Evolutionary conservation across 2,113 vertebrate species (phyloP), one percentile per base, ranked within the genome.

Genomic region (Agapornis roseicollis): DNA sequence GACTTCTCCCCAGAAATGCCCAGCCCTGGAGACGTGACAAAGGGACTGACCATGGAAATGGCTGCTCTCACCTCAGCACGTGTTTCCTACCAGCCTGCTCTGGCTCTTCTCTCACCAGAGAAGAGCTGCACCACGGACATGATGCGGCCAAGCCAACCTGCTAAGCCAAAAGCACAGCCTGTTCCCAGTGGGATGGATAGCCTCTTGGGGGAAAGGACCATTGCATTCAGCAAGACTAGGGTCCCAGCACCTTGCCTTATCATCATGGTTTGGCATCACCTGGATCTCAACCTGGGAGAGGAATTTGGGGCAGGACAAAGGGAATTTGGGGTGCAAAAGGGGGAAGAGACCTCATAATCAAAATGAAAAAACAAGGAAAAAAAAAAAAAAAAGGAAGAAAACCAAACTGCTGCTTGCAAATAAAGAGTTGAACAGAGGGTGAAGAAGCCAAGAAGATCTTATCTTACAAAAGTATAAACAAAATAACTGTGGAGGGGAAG

Each of bases 101-200:
- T 37, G 50, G 42, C 39, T 71, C 85, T 19, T 81, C 1, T 1
- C 20, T 46, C 2, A 5, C 29, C 9, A n/a, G 65, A 70, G 37
- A 44, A 24, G 33, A 72, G 16, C 31, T 16, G 39, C 28, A 23
- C 58, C 77, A 42, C 0, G 1, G 82, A 33, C 31, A 33, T 0
- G 1, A 78, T 20, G 14, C 0, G 0, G 41, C 33, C 0, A 0
- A 76, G 89, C 47, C 37, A 52, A 65, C 42, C 29, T 56, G 72
- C 44, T 64, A 64, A 39, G 52, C 18, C 65, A 47, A 66, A 29
- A 9, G 46, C 14, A 56, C 1, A 1, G 1, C 39, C 64, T 4
- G 0, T 19, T 47, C 31, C 56, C 66, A 77, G 39, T 0, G 0
- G 58, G 37, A 50, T 2, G 4, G 35, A 46, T 1, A 4, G 12